A percentile compares a stretch with the other conserved stretches of the same genome.
Conservation (phyloP, 2,888 invertebrate species). For the Ophion costatus region DNA sequence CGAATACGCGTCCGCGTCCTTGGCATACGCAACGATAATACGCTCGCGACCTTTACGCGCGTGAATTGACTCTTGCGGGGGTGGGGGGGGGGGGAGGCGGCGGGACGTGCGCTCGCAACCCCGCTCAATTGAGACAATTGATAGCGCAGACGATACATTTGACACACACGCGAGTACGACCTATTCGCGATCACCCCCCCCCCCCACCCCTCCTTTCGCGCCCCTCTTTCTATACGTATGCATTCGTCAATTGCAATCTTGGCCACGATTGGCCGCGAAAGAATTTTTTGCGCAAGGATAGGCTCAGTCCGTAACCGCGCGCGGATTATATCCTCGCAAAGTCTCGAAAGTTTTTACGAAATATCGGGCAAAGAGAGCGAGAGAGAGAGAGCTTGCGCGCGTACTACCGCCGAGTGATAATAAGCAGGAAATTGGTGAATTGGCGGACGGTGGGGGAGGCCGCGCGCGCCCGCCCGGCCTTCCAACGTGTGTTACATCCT, state of each 20-base stretch:
- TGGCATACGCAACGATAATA: too few relatives aligned
- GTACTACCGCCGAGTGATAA: too few relatives aligned
- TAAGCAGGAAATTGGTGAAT: conserved; percentile 16
- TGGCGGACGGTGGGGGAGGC: conserved; percentile 1
- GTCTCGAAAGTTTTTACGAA: too few relatives aligned
- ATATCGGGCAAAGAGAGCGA: too few relatives aligned
- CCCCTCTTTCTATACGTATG: background rate
- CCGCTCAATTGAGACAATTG: conserved; percentile 60
- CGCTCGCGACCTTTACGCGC: conserved; percentile 24
- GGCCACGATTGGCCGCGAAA: conserved; percentile 43
- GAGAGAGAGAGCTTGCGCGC: too few relatives aligned
- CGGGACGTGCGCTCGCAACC: too few relatives aligned
- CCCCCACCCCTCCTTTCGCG: too few relatives aligned
- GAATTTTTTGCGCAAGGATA: background rate
- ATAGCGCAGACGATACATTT: conserved; percentile 54
- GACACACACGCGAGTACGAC: background rate
- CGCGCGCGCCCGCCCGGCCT: too few relatives aligned
- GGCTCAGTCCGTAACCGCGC: too few relatives aligned
- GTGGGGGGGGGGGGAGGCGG: too few relatives aligned
- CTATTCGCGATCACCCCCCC: background rate
- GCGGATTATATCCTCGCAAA: too few relatives aligned
- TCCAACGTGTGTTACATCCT: conserved; percentile 19
- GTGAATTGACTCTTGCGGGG: conserved; percentile 49
- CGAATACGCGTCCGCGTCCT: too few relatives aligned
- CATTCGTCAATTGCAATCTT: background rate